Evolutionary conservation across 2,888 invertebrate species (phyloP).

Genomic region (Coecobrya sp.): DNA sequence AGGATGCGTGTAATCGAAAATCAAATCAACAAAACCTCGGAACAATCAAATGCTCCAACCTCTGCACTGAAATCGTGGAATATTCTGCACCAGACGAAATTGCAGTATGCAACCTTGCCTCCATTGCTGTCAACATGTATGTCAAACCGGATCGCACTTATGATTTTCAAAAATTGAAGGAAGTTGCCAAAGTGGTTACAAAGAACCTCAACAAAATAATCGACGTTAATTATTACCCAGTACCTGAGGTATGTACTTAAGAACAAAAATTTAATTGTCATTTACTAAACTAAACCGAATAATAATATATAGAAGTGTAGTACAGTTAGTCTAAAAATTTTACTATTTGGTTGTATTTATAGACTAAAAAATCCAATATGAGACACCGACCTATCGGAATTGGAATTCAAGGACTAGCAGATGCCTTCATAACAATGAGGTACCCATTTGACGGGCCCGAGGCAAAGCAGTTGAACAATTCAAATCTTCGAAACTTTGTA

Average conservation of each 20-base stretch:
- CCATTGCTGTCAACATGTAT: constrained; percentile 98
- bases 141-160: constrained; percentile 93
- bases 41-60: constrained; percentile 98
- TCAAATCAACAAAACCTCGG: constrained; percentile 99
- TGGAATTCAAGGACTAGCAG: constrained; percentile 99
- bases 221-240: constrained; percentile 98
- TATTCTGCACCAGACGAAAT: constrained; percentile 97
- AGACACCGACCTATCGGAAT: constrained; percentile 92
- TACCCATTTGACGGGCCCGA: constrained; percentile 96
- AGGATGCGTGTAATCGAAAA: constrained; percentile 98
- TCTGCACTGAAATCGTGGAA: constrained; percentile 99
- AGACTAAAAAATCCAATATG: constrained; percentile 93
- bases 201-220: constrained; percentile 98
- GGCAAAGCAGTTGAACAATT: constrained; percentile 95
- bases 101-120: constrained; percentile 99
- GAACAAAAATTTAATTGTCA: constrained; percentile 84
- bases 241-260: constrained; percentile 96
- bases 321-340: no score
- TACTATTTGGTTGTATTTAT: constrained; percentile 22
- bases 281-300: neutral
- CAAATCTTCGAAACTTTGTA: constrained; percentile 99
- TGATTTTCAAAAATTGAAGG: constrained; percentile 95
- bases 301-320: neutral
- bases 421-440: constrained; percentile 97
- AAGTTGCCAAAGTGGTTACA: constrained; percentile 95